phyloP scores from a whole-genome alignment of 2,113 vertebrate species.

The Pionites leucogaster region DNA sequence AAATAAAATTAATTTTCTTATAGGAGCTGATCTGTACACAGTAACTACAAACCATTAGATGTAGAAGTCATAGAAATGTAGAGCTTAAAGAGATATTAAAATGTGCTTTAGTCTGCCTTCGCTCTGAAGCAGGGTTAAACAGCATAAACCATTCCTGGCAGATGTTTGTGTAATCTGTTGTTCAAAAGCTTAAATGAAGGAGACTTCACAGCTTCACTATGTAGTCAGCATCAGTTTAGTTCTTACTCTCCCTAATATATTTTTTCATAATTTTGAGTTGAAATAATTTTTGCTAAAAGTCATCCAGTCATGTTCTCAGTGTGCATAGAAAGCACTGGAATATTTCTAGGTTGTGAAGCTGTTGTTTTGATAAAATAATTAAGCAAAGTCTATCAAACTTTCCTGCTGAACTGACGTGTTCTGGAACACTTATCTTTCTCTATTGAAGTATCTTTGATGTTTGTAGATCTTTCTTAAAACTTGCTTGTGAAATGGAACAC shows the following conservation, averaged over 20 bases:
- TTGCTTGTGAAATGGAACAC: background rate
- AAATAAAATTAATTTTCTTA: background rate
- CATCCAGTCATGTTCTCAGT: background rate
- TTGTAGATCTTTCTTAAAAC: background rate
- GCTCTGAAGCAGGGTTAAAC: background rate
- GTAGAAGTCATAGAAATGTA: background rate
- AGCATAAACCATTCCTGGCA: background rate
- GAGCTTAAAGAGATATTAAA: background rate
- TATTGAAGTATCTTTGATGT: background rate
- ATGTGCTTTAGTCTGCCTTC: background rate
- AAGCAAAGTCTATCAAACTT: background rate
- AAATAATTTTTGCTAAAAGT: background rate
- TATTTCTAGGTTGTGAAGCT: background rate
- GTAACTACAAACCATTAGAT: background rate
- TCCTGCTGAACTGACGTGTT: background rate
- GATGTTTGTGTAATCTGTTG: background rate
- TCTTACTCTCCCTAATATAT: background rate
- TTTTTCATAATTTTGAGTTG: background rate
- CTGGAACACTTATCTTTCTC: background rate
- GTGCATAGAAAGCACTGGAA: background rate
- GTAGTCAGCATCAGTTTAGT: background rate
- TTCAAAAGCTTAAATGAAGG: background rate
- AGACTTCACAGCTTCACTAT: background rate
- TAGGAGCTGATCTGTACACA: background rate
- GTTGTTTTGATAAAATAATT: background rate